These are phyloP conservation scores for Tuberolachnus salignus DNA, from an alignment of 2,888 invertebrate genomes.

Conservation along the genomic window DNA sequence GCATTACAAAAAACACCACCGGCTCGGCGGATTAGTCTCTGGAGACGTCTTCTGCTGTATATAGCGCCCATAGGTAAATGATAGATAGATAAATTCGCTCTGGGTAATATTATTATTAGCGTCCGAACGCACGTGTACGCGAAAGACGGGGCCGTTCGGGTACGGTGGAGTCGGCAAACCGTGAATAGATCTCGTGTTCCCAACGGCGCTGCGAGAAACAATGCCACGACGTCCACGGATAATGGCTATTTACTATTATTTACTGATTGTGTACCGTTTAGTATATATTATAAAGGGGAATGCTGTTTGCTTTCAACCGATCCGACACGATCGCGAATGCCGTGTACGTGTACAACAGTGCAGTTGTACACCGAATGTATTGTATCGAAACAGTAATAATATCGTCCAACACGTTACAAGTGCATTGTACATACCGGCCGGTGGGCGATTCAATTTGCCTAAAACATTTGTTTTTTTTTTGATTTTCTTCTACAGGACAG, in stretches of 20 bases:
- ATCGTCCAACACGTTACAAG: background rate
- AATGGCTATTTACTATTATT: too few species aligned
- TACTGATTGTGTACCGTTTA: constrained; percentile 5
- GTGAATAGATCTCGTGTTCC: background rate
- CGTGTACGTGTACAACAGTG: background rate
- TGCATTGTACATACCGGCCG: too few species aligned
- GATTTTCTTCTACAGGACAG: too few species aligned
- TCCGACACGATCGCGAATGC: background rate
- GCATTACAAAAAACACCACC: too few species aligned
- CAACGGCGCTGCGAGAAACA: background rate
- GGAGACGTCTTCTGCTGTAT: too few species aligned
- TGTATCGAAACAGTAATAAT: constrained; percentile 2
- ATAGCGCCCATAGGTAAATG: too few species aligned
- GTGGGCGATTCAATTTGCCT: too few species aligned
- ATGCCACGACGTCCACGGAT: background rate
- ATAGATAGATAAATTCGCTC: too few species aligned
- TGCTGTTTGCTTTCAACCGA: constrained; percentile 6
- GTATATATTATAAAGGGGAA: background rate
- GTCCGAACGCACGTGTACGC: too few species aligned
- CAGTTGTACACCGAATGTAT: constrained; percentile 1
- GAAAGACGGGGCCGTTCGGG: background rate
- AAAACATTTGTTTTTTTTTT: too few species aligned
- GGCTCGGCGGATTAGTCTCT: too few species aligned
- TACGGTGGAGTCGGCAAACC: background rate
- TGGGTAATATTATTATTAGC: too few species aligned